Conservation (phyloP, 2,888 invertebrate species). For the Platycheirus albimanus region DNA sequence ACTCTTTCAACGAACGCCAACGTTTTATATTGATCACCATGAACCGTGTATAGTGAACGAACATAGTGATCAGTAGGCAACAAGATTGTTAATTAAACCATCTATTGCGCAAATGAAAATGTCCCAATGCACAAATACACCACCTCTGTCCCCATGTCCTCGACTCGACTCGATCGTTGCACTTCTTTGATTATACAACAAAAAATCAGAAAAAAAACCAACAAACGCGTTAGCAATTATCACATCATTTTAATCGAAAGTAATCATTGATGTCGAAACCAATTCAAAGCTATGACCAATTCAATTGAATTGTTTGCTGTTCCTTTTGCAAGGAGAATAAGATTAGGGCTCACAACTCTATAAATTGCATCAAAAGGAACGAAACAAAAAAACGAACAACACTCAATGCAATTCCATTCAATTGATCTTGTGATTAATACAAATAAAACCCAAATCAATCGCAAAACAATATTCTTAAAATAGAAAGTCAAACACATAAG, state of each 20-base stretch:
- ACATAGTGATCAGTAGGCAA: conserved; percentile 13
- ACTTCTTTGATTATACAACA: conserved; percentile 35
- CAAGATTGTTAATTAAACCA: conserved; percentile 28
- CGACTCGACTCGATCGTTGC: conserved; percentile 19
- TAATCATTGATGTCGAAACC: conserved; percentile 67
- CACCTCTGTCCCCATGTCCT: not conserved
- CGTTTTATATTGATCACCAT: conserved; percentile 10
- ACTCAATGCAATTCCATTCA: conserved; percentile 51
- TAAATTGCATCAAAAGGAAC: not conserved
- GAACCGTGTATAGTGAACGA: not conserved
- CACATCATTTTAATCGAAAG: conserved; percentile 65
- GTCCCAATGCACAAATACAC: conserved; percentile 13
- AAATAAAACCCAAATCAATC: conserved; percentile 17
- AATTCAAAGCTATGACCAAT: conserved; percentile 60
- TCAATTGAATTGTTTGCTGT: conserved; percentile 59
- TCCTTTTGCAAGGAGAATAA: conserved; percentile 16
- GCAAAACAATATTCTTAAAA: conserved; percentile 51
- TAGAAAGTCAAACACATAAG: conserved; percentile 50
- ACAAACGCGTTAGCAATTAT: conserved; percentile 45
- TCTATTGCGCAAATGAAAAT: conserved; percentile 28
- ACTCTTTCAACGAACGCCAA: conserved; percentile 12
- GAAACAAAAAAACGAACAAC: conserved; percentile 7
- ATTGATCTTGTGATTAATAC: conserved; percentile 67
- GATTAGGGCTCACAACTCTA: conserved; percentile 35
- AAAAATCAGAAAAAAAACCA: not conserved